These are phyloP conservation scores for Chrysomela aeneicollis DNA, from an alignment of 2,888 invertebrate genomes.

Conservation along the genomic window DNA sequence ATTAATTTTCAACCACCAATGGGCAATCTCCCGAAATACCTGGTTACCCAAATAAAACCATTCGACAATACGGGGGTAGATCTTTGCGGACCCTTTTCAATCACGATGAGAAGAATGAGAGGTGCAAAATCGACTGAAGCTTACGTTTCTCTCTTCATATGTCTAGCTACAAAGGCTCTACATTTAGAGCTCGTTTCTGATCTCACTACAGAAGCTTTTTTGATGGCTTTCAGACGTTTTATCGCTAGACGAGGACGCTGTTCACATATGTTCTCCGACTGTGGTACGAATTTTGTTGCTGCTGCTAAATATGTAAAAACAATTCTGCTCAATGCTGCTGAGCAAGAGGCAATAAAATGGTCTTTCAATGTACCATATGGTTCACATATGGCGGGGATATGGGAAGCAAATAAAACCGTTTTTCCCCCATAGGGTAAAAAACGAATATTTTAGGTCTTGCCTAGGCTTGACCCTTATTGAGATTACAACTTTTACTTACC, in stretches of 20 bases:
- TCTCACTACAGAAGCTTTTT: constrained; percentile 47
- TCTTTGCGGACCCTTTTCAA: constrained; percentile 29
- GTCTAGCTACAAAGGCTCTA: constrained; percentile 46
- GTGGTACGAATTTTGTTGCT: constrained; percentile 35
- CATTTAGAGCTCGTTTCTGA: constrained; percentile 48
- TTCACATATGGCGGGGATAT: constrained; percentile 50
- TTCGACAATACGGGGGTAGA: constrained; percentile 23
- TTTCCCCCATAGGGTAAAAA: constrained; percentile 14
- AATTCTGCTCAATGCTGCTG: constrained; percentile 11
- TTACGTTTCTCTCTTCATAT: constrained; percentile 19
- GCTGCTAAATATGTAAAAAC: constrained; percentile 19
- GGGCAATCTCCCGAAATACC: constrained; percentile 42
- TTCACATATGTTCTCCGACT: constrained; percentile 20
- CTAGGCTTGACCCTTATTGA: too few relatives aligned
- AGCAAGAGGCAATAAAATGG: constrained; percentile 38
- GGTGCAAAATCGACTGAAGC: neutral
- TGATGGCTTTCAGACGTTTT: constrained; percentile 25
- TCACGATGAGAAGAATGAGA: constrained; percentile 10
- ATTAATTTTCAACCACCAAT: constrained; percentile 38
- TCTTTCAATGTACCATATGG: constrained; percentile 49
- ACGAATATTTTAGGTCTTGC: too few relatives aligned
- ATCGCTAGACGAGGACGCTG: too few relatives aligned
- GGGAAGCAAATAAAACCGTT: constrained; percentile 16
- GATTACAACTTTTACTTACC: too few relatives aligned
- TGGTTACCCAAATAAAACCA: too few relatives aligned